A percentile compares a stretch with the other conserved stretches of the same genome.
Evolutionary conservation across 2,113 vertebrate genomes (phyloP).

Genomic region (Colossoma macropomum): DNA sequence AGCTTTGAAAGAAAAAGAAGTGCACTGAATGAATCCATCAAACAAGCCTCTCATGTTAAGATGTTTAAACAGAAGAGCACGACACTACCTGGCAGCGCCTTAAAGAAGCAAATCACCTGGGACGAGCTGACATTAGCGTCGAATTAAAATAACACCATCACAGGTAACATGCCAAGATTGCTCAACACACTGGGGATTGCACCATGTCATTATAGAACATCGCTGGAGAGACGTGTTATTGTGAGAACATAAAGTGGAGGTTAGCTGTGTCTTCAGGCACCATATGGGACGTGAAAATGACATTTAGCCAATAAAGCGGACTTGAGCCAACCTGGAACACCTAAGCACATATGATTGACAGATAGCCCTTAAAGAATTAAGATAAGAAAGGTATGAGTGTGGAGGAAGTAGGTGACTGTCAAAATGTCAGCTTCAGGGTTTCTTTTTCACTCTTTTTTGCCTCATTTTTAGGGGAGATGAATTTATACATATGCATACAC

Average conservation of each 20-base stretch:
- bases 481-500: conserved; percentile 1
- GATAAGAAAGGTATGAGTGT: conserved; percentile 37
- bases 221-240: conserved; percentile 20
- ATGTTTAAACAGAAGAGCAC: background rate
- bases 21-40: background rate
- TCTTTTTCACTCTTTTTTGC: conserved; percentile 18
- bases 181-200: background rate
- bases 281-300: conserved; percentile 32
- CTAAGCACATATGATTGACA: conserved; percentile 30
- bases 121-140: background rate
- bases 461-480: background rate
- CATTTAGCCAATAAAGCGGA: conserved; percentile 49
- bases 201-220: background rate
- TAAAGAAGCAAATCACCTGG: background rate
- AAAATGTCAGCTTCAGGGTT: conserved; percentile 44
- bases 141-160: conserved; percentile 9
- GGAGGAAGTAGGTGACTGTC: conserved; percentile 12
- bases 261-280: conserved; percentile 37
- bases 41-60: background rate
- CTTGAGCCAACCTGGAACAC: conserved; percentile 24
- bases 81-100: background rate
- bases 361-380: conserved; percentile 41
- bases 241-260: conserved; percentile 32
- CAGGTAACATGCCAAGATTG: background rate
- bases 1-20: background rate